Conservation (phyloP, 2,797 vertebrate genomes). For the Vipera latastei region DNA sequence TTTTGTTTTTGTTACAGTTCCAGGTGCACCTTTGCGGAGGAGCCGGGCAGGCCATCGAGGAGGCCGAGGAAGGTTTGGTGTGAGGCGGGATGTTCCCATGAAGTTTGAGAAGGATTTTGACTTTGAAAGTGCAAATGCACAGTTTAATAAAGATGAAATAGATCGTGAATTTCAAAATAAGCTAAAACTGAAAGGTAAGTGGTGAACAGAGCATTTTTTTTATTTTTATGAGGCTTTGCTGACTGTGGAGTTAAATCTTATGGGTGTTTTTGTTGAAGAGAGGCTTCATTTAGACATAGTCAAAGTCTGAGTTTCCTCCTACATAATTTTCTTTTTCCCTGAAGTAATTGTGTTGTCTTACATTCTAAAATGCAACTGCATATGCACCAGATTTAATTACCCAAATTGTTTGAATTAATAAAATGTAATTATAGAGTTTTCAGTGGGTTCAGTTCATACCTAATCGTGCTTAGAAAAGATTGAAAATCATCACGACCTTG, state of each 20-base stretch:
- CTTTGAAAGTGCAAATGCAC: slow-evolving; percentile 97
- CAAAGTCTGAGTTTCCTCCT: not conserved
- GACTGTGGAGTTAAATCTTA: not conserved
- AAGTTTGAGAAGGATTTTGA: slow-evolving; percentile 99
- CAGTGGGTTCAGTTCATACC: not conserved
- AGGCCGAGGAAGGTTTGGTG: slow-evolving; percentile 86
- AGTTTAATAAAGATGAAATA: slow-evolving; percentile 98
- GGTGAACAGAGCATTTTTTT: slow-evolving; percentile 10
- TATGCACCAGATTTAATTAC: not conserved
- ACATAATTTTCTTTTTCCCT: not conserved
- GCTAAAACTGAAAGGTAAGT: slow-evolving; percentile 92
- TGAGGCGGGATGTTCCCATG: slow-evolving; percentile 89
- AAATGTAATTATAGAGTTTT: not conserved
- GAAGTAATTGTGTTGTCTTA: no score
- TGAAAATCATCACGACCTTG: not conserved
- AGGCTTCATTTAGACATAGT: not conserved
- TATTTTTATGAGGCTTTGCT: not conserved
- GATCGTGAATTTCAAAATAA: slow-evolving; percentile 97
- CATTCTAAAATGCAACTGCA: not conserved
- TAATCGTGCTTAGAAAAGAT: not conserved
- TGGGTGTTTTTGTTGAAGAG: not conserved
- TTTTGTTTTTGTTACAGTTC: slow-evolving; percentile 44
- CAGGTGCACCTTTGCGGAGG: slow-evolving; percentile 74
- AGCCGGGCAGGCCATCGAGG: slow-evolving; percentile 85
- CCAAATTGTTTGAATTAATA: not conserved